These are phyloP conservation scores for Heliconius congener DNA, from an alignment of 1,140 invertebrate genomes.

Conservation along the genomic window DNA sequence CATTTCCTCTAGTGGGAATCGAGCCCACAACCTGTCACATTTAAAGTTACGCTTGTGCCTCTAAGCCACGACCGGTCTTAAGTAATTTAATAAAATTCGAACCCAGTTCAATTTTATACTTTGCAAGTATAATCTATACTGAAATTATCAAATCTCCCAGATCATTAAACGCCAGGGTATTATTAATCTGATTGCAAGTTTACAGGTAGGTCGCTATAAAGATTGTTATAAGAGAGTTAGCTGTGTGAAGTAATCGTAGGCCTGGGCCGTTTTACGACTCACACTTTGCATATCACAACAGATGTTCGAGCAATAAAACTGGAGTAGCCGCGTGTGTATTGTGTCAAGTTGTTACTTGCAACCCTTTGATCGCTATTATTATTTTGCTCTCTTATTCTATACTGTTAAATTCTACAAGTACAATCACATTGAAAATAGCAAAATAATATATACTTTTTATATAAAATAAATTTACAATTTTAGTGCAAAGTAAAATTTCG, in stretches of 20 bases:
- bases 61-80: no score
- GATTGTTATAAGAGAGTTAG: constrained; percentile 67
- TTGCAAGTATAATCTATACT: constrained; percentile 5
- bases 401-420: not conserved
- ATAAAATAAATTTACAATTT: not conserved
- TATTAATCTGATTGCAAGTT: constrained; percentile 62
- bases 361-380: constrained; percentile 37
- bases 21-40: no score
- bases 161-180: constrained; percentile 37
- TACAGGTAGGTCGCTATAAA: constrained; percentile 67
- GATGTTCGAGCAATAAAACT: constrained; percentile 69
- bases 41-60: no score
- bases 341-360: constrained; percentile 39
- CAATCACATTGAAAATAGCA: not conserved
- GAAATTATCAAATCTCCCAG: constrained; percentile 29
- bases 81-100: no score
- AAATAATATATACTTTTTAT: no score
- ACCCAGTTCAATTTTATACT: not conserved
- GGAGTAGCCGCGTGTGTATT: constrained; percentile 55
- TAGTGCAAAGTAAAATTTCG: not conserved
- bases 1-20: no score
- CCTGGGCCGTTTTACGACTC: constrained; percentile 62
- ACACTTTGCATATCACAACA: constrained; percentile 70
- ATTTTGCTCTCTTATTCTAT: constrained; percentile 25
- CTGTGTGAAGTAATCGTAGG: constrained; percentile 62